A percentile compares a stretch with the other conserved stretches of the same genome.
These are phyloP conservation scores for Brachymystax lenok DNA, from an alignment of 2,797 vertebrate genomes.

Conservation along the genomic window DNA sequence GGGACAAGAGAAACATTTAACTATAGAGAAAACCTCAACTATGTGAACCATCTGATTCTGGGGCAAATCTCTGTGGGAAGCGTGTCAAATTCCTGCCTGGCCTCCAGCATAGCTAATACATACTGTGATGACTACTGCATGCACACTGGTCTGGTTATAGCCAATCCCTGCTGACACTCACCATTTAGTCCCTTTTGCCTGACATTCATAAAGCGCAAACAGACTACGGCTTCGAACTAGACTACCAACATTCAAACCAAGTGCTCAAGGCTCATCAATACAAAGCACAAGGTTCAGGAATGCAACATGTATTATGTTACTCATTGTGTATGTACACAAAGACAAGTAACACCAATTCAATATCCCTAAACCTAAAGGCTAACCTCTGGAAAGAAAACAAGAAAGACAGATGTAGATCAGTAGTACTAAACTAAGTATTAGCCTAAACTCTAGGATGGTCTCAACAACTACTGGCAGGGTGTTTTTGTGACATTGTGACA, in stretches of 20 bases:
- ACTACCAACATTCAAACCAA: neutral
- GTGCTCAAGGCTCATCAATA: neutral
- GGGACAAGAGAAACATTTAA: neutral
- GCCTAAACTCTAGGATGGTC: neutral
- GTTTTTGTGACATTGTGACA: slow-evolving; percentile 28
- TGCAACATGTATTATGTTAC: neutral
- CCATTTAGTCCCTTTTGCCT: neutral
- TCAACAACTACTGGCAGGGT: slow-evolving; percentile 11
- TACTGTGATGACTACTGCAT: slow-evolving; percentile 13
- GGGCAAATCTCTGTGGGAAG: slow-evolving; percentile 33
- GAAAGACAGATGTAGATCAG: neutral
- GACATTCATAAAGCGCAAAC: neutral
- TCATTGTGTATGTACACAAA: neutral
- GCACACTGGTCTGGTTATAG: neutral
- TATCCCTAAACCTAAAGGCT: neutral
- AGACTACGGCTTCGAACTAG: neutral
- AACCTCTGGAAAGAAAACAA: neutral
- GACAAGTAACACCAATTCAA: neutral
- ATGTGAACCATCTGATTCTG: slow-evolving; percentile 20
- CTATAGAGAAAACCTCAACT: neutral
- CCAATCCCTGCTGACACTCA: neutral
- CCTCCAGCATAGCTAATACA: slow-evolving; percentile 23
- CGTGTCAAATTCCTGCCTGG: slow-evolving; percentile 15
- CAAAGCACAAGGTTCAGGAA: neutral
- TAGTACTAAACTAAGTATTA: neutral